Conservation (phyloP, 2,888 invertebrate species). For the Lepidonotus clava region DNA sequence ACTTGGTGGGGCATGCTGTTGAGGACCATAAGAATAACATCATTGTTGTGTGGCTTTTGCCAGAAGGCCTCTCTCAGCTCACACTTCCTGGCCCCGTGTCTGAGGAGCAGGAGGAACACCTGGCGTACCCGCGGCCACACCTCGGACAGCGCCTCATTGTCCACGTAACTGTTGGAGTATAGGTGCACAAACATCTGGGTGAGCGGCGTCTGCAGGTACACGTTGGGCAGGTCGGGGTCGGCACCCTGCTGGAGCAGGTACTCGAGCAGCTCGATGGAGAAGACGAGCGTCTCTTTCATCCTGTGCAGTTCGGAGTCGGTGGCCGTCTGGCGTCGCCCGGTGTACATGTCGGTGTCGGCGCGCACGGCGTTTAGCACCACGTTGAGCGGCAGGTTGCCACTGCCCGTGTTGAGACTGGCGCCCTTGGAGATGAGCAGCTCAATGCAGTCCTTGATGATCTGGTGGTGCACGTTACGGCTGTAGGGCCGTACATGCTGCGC, state of each 20-base stretch:
- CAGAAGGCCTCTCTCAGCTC: constrained; percentile 25
- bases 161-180: constrained; percentile 5
- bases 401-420: constrained; percentile 17
- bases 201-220: constrained; percentile 14
- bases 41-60: constrained; percentile 1
- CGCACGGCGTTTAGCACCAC: constrained; percentile 2
- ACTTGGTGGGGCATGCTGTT: neutral
- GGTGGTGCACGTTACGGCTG: neutral
- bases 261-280: constrained; percentile 30
- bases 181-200: constrained; percentile 33
- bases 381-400: neutral
- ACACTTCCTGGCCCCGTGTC: neutral
- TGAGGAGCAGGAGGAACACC: neutral
- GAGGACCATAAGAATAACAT: constrained; percentile 20
- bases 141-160: neutral
- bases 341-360: constrained; percentile 2
- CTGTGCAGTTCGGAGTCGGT: neutral
- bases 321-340: neutral
- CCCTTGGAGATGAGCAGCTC: neutral
- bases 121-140: constrained; percentile 23
- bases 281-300: neutral
- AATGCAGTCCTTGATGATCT: constrained; percentile 12
- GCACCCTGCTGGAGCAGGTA: neutral
- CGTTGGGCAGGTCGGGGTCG: neutral
- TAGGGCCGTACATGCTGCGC: constrained; percentile 1